Evolutionary conservation across 2,797 vertebrate genomes (phyloP).

Genomic region (Sternarchorhynchus goeldii): DNA sequence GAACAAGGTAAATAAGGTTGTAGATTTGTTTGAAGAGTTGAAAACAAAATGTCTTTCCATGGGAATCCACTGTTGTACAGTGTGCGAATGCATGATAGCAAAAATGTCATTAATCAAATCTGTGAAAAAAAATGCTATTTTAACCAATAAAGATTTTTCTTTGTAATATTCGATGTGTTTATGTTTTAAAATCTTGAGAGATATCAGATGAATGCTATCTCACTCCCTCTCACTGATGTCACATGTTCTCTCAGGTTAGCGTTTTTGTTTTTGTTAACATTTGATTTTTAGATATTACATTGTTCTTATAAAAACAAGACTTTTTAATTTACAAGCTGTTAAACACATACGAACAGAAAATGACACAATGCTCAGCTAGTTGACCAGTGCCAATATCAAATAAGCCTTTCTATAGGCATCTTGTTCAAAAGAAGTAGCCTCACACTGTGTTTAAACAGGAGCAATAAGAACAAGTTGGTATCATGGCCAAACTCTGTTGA

Average conservation of each 20-base stretch:
- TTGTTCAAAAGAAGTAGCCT: conserved; percentile 56
- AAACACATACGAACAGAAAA: conserved; percentile 43
- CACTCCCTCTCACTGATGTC: neutral
- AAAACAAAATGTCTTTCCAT: conserved; percentile 79
- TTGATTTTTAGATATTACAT: conserved; percentile 39
- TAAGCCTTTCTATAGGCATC: conserved; percentile 44
- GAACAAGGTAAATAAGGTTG: conserved; percentile 67
- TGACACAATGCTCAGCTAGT: conserved; percentile 49
- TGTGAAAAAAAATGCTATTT: conserved; percentile 82
- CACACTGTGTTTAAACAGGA: conserved; percentile 50
- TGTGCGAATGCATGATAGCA: conserved; percentile 83
- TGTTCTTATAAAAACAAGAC: conserved; percentile 36
- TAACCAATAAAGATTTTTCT: conserved; percentile 98
- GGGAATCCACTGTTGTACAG: conserved; percentile 87
- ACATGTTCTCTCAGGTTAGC: neutral
- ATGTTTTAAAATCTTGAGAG: conserved; percentile 4
- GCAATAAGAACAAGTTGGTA: conserved; percentile 45
- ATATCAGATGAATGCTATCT: neutral
- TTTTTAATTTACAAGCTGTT: conserved; percentile 38
- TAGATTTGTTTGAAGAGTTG: conserved; percentile 71
- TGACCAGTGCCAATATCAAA: conserved; percentile 56
- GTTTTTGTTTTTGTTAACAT: neutral
- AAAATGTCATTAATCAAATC: conserved; percentile 78
- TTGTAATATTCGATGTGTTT: conserved; percentile 63
- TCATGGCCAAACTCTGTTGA: conserved; percentile 42